Evolutionary conservation across 1,140 invertebrate species (phyloP).

Genomic region (Apis florea): DNA sequence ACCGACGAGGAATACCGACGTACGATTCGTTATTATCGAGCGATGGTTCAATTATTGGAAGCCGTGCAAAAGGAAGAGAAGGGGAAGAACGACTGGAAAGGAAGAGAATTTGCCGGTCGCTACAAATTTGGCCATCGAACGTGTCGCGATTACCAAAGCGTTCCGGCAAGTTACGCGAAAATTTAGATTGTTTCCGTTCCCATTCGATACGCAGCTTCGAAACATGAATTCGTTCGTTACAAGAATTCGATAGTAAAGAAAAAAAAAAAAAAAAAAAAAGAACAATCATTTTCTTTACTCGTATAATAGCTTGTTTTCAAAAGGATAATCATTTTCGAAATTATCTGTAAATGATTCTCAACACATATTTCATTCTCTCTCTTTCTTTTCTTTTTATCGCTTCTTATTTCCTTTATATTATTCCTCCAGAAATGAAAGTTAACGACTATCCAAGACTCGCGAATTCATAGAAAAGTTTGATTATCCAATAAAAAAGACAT

Average conservation of each 20-base stretch:
- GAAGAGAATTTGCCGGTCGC: constrained; percentile 26
- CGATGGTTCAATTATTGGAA: background rate
- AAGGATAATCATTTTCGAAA: background rate
- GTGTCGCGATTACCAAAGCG: constrained; percentile 30
- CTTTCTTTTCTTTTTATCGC: background rate
- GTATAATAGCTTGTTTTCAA: background rate
- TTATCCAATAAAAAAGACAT: background rate
- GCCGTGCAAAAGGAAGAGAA: background rate
- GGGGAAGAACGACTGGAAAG: constrained; percentile 24
- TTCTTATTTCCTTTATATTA: background rate
- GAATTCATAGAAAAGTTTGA: background rate
- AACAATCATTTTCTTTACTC: background rate
- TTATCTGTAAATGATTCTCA: background rate
- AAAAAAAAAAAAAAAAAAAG: background rate
- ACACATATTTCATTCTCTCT: too few relatives aligned
- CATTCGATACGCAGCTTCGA: background rate
- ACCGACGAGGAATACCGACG: too few relatives aligned
- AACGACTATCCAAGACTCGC: background rate
- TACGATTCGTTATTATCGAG: background rate
- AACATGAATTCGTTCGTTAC: background rate
- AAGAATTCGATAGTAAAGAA: too few relatives aligned
- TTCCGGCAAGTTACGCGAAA: constrained; percentile 2
- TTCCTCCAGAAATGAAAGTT: too few relatives aligned
- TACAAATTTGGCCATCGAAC: constrained; percentile 43
- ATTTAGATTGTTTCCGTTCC: constrained; percentile 9